Base-by-base conservation (phyloP, 2,113 vertebrate species). In the Macaca nemestrina region DNA sequence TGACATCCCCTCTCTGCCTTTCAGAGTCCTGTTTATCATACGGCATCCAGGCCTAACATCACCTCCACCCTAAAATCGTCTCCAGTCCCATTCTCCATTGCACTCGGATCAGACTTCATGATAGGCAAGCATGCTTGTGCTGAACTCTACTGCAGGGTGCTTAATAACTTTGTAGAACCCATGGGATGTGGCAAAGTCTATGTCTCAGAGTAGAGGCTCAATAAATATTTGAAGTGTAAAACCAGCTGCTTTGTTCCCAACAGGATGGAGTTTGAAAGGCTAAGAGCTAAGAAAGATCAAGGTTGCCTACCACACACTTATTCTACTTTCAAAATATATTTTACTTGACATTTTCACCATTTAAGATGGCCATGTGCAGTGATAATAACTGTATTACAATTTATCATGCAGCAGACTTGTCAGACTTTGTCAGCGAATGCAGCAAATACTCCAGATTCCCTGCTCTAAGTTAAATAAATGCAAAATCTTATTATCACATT, bases 401-500 rank as follows among this genome's bases (percentile, higher is more conserved):
- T 88, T 96, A 68, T 20, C 52, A 64, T 82, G 72, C 32, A 61
- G 20, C 85, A 95, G 90, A 92, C 59, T 32, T 84, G 38, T 79
- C 76, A 92, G 88, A 76, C 61, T 87, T 96, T 90, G 40, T 72
- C 35, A 83, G 82, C 40, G 90, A 94, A 92, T 90, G 38, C 35
- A 88, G 45, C 8, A 4, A 67, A 13, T 67, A 23, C 23, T 55
- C 40, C 16, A 50, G 70, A 80, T 79, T 94, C 67, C 52, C 48
- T 85, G 84, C 73, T 78, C 67, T 18, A 93, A 87, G 45, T 96
- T 95, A 94, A 96, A 70, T 82, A 97, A 97, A 88, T 88, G 87
- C 79, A 81, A 97, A 93, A 40, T 12, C 92, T 97, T 95, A 90
- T 94, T 96, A 97, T 90, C 64, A 73, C 81, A 94, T 92, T 86